Evolutionary conservation across 2,113 vertebrate species (phyloP), one percentile per base, ranked within the genome.

Genomic region (Takifugu bimaculatus): DNA sequence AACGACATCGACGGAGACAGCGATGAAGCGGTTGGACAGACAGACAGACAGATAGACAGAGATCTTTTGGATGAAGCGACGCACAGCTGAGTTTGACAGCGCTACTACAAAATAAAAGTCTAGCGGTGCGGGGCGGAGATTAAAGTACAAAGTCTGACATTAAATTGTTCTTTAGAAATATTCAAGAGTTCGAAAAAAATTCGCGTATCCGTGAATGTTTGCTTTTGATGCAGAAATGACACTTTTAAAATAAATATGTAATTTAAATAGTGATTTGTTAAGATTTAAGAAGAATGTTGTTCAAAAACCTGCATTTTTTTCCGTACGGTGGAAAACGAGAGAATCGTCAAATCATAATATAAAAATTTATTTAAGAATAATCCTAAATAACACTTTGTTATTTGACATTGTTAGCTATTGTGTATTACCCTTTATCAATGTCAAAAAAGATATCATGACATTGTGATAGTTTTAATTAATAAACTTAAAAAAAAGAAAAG

Each of bases 61-160:
- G 52, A 60, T 35, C 13, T 39, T 54, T 44, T 27, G 27, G 39
- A 61, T 3, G 56, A 50, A 65, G 60, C 32, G 39, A 53, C 57
- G 68, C 64, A 50, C 80, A 81, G 65, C 79, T 62, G 50, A 52
- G 32, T 62, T 53, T 45, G 60, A 62, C 60, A 62, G 50, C 50
- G 15, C 35, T 13, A 20, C 45, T 65, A 25, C 35, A 56, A 51
- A 66, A 64, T 49, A 64, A 63, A 45, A 63, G 51, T 3, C 13
- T 43, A 6, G 14, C 4, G 2, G 53, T 5, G 15, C 29, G 6
- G 7, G 29, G 29, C n/a, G 29, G 14, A 11, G 5, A 26, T 27
- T 5, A 4, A 32, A 53, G 27, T 29, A 4, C 5, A 29, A 2
- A 27, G 1, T 13, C 27, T 6, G 14, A 15, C 4, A 29, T 26